Base-by-base conservation (phyloP, 1,140 invertebrate species). In the Drosophila repleta region DNA sequence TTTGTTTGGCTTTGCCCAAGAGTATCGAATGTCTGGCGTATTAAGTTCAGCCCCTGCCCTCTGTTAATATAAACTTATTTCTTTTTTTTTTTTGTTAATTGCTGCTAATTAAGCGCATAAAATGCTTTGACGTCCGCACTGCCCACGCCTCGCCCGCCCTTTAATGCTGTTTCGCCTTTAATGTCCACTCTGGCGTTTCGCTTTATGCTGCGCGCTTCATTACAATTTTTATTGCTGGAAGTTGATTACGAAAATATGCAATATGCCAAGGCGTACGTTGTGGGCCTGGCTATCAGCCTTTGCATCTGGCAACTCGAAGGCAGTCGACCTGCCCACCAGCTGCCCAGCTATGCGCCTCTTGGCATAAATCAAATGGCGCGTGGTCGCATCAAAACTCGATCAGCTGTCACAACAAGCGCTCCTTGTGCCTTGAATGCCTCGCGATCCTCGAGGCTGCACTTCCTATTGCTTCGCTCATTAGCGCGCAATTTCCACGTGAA, bases 51-150 rank as follows among this genome's bases (percentile, higher is more conserved):
- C 51, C 3, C 13, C n/a, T 41, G 17, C 70, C 61, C 13, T 10
- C 10, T 1, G 17, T 8, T 46, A n/a, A n/a, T n/a, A n/a, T 1
- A 6, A 10, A 7, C 29, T 10, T 29, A 6, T 29, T 8, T 20
- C 2, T n/a, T 37, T 21, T 13, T 26, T 43, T 46, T 58, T 66
- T 71, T 63, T 21, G 41, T 29, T 79, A 87, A 87, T 87, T 88
- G 79, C 66, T 70, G 75, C 79, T 88, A 87, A 87, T 87, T 87
- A 76, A 61, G 76, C 75, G 83, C 79, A 88, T 79, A 88, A 87
- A 83, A 69, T 65, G 51, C 68, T 71, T 71, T 65, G 62, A 65
- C 68, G 43, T 65, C 39, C n/a, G 13, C 13, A 15, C 37, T 13
- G 13, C 37, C 13, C 13, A n/a, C 37, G 39, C 39, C 39, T 3